phyloP scores from a whole-genome alignment of 2,888 invertebrate genomes.

The Drosophila paranaensis region DNA sequence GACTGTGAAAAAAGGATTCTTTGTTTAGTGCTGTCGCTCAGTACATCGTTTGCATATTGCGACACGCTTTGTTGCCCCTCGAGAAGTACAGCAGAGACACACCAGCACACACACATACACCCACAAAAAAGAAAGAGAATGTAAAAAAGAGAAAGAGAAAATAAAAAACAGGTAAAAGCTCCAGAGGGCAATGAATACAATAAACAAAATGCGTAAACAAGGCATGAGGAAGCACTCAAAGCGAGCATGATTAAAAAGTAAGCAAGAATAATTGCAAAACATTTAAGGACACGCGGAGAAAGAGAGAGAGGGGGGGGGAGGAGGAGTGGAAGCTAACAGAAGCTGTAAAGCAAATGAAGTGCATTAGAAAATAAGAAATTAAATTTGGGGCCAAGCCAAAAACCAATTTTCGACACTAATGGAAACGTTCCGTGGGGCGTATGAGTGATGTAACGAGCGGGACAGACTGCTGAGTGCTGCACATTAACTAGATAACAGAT shows the following conservation, averaged over 20 bases:
- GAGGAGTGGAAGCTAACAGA: neutral
- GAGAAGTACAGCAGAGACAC: slow-evolving; percentile 1
- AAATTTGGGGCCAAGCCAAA: slow-evolving; percentile 32
- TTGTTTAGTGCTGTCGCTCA: slow-evolving; percentile 22
- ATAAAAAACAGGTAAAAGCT: slow-evolving; percentile 41
- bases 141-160: slow-evolving; percentile 20
- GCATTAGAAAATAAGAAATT: slow-evolving; percentile 49
- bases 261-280: slow-evolving; percentile 59
- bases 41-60: slow-evolving; percentile 50
- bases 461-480: slow-evolving; percentile 58
- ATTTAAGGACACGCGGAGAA: slow-evolving; percentile 31
- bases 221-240: slow-evolving; percentile 22
- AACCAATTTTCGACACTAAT: slow-evolving; percentile 48
- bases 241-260: slow-evolving; percentile 40
- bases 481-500: slow-evolving; percentile 66
- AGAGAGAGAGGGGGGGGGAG: neutral
- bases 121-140: neutral
- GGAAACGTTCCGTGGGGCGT: slow-evolving; percentile 38
- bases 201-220: slow-evolving; percentile 63
- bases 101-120: neutral
- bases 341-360: slow-evolving; percentile 34
- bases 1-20: slow-evolving; percentile 16
- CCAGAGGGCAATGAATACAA: slow-evolving; percentile 68
- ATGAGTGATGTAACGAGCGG: slow-evolving; percentile 2
- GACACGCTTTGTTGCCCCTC: slow-evolving; percentile 48